A percentile compares a stretch with the other conserved stretches of the same genome.
phyloP scores from a whole-genome alignment of 2,797 vertebrate species.

The Octomys mimax region DNA sequence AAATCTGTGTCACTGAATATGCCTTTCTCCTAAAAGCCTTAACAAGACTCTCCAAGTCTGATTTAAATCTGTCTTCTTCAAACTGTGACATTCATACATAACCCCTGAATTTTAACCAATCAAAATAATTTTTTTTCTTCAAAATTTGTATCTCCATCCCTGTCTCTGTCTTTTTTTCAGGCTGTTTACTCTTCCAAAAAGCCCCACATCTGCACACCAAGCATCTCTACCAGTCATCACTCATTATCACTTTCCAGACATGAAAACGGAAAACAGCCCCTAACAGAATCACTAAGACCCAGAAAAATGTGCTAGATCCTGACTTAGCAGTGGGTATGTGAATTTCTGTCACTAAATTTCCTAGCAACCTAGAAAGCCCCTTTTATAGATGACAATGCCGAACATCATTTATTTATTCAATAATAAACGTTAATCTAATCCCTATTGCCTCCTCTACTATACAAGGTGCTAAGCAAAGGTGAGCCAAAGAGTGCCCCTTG shows the following conservation, averaged over 20 bases:
- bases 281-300: constrained; percentile 2
- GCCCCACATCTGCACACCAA: background rate
- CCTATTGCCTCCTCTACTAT: background rate
- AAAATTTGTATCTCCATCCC: background rate
- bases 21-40: background rate
- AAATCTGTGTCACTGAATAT: background rate
- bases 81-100: background rate
- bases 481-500: constrained; percentile 1
- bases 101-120: background rate
- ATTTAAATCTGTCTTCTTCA: background rate
- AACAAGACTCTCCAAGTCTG: background rate
- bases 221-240: background rate
- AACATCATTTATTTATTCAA: constrained; percentile 17
- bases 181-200: background rate
- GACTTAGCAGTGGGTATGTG: background rate
- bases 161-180: constrained; percentile 7
- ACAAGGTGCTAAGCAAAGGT: background rate
- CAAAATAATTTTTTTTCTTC: background rate
- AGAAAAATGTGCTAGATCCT: background rate
- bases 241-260: constrained; percentile 4
- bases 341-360: constrained; percentile 35
- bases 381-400: background rate
- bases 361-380: background rate
- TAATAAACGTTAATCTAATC: constrained; percentile 14
- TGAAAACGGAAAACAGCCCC: constrained; percentile 30